Conservation (phyloP, 2,797 vertebrate genomes). For the Myoxocephalus aenaeus region DNA sequence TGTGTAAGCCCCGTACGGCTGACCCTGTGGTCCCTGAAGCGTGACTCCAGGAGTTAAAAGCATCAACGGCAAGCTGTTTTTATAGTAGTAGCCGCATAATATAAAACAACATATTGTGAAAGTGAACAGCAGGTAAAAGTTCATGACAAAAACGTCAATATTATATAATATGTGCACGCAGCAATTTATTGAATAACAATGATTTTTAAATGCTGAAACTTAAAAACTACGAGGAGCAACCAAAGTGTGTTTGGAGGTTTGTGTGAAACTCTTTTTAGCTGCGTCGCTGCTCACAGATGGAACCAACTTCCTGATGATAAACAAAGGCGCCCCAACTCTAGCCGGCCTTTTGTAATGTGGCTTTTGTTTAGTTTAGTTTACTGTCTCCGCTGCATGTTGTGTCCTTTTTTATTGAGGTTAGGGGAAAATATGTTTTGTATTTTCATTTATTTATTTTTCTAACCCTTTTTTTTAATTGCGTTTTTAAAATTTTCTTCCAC, state of each 20-base stretch:
- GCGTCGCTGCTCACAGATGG: background rate
- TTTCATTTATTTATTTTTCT: background rate
- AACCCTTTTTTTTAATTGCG: background rate
- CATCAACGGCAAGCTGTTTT: no score
- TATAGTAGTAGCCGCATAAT: background rate
- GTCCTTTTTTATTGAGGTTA: background rate
- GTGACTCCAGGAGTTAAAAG: no score
- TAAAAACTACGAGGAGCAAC: background rate
- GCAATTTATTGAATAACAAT: no score
- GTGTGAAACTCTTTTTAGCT: background rate
- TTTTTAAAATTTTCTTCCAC: background rate
- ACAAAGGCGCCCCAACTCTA: background rate
- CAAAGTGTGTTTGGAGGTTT: background rate
- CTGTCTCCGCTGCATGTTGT: background rate
- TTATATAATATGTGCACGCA: no score
- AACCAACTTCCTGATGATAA: constrained; percentile 1
- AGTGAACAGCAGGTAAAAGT: no score
- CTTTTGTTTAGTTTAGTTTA: background rate
- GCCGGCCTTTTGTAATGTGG: background rate
- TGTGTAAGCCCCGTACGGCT: background rate
- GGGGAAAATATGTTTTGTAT: background rate
- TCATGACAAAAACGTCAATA: no score
- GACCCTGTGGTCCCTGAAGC: background rate
- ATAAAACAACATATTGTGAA: background rate
- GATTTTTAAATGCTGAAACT: background rate